Evolutionary conservation across 2,113 vertebrate genomes (phyloP).

Genomic region (Athene noctua): DNA sequence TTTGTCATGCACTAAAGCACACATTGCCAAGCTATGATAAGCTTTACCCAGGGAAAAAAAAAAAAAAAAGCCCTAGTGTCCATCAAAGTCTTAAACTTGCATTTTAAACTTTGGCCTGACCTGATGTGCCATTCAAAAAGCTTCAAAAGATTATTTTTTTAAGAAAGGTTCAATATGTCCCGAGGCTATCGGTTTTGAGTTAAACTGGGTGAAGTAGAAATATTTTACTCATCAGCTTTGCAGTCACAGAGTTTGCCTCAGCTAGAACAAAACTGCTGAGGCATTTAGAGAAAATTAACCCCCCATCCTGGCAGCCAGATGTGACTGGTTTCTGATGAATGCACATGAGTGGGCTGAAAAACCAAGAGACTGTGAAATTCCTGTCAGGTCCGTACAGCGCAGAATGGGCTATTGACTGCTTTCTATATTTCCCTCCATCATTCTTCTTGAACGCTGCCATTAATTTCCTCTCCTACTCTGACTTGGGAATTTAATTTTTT

Average conservation of each 20-base stretch:
- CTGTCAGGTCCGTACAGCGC: conserved; percentile 98
- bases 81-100: conserved; percentile 92
- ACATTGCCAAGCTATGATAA: conserved; percentile 94
- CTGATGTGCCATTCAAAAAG: conserved; percentile 92
- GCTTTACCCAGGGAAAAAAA: conserved; percentile 78
- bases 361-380: conserved; percentile 99
- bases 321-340: conserved; percentile 99
- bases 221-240: conserved; percentile 99
- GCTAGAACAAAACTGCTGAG: conserved; percentile 99
- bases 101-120: conserved; percentile 95
- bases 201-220: conserved; percentile 99
- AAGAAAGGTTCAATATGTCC: conserved; percentile 94
- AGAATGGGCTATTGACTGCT: conserved; percentile 99
- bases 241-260: conserved; percentile 99
- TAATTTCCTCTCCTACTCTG: conserved; percentile 98
- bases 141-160: conserved; percentile 92
- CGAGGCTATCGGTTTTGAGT: conserved; percentile 99
- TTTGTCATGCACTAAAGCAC: conserved; percentile 93
- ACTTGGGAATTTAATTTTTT: conserved; percentile 82
- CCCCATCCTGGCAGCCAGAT: conserved; percentile 99
- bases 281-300: conserved; percentile 99
- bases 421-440: conserved; percentile 99
- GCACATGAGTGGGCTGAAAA: conserved; percentile 99
- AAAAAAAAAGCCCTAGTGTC: conserved; percentile 80
- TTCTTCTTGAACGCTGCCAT: conserved; percentile 99